A percentile compares a stretch with the other conserved stretches of the same genome.
phyloP scores from a whole-genome alignment of 2,888 invertebrate species.

The Hyalella azteca region DNA sequence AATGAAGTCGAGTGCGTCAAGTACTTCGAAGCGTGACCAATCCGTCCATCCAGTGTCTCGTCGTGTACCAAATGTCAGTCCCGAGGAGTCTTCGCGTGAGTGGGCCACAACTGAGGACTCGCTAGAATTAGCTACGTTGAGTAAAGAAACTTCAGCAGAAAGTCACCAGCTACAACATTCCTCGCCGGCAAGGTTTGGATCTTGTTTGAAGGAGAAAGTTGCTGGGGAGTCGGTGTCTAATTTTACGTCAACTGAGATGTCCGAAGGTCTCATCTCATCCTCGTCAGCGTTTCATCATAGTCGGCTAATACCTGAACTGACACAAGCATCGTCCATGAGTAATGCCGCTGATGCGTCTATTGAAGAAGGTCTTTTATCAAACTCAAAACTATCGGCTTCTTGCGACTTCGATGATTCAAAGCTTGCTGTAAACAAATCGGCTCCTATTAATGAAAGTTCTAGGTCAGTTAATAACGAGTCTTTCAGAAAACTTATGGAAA shows the following conservation, averaged over 20 bases:
- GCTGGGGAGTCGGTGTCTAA: background rate
- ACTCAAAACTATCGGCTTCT: background rate
- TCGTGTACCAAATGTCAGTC: too few relatives aligned
- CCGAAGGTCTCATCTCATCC: background rate
- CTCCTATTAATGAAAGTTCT: background rate
- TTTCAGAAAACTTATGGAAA: constrained; percentile 25
- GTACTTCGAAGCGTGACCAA: too few relatives aligned
- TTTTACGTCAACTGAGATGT: background rate
- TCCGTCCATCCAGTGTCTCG: too few relatives aligned
- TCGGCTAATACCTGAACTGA: background rate
- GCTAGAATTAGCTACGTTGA: background rate
- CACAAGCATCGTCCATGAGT: background rate
- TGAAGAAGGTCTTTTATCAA: constrained; percentile 10
- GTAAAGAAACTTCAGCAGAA: too few relatives aligned
- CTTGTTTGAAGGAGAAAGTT: too few relatives aligned
- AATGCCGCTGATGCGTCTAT: background rate
- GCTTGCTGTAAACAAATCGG: too few relatives aligned
- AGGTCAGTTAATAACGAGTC: background rate
- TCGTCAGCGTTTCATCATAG: background rate
- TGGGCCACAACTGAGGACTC: background rate
- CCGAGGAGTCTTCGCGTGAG: background rate
- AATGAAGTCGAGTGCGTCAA: too few relatives aligned
- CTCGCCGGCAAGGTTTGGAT: too few relatives aligned
- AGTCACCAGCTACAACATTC: too few relatives aligned
- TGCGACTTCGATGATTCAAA: too few relatives aligned